Base-by-base conservation (phyloP, 2,888 invertebrate species). In the Gastracanthus pulcherrimus region DNA sequence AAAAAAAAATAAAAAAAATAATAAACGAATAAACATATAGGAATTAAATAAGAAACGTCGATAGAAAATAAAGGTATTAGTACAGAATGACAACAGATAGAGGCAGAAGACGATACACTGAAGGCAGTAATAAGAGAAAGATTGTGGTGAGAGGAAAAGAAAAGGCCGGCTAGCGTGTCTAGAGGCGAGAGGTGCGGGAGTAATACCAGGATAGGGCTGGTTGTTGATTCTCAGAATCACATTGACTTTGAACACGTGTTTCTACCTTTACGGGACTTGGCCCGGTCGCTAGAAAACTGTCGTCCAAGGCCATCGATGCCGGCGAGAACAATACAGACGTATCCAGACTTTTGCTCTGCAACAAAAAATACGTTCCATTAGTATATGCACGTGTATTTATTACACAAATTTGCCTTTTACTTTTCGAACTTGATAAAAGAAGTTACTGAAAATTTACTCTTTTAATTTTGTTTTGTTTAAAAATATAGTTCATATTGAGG, bases 341-440 rank as follows among this genome's bases (percentile, higher is more conserved):
- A 89, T 96, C 95, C 87, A 98, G 92, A 74, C 96, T 96, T 93
- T 97, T 97, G 91, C 97, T 97, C 97, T 97, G 94, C 67, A 95
- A 95, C 86, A 90, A 29, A 51, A 77, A 83, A 64, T n/a, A 41
- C 80, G 62, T 41, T 0, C 29, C 11, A 23, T 76, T 60, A 76
- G 31, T 69, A 11, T 16, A 5, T n/a, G 16, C 16, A 45, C 5
- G 19, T 11, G 7, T 55, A 38, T 45, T 45, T 4, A 45, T 7
- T 62, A 6, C n/a, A 3, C 5, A 62, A 55, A 5, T 13, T 55
- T 3, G 26, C 23, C 55, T 55, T 11, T 16, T 62, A 19, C 19
- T 41, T 23, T 51, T 3, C 16, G 19, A 66, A 45, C 19, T 69
- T 58, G 51, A 23, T 38, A 41, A 62, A 45, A 23, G 6, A 67